Conservation (phyloP, 2,797 vertebrate genomes). For the Pristis pectinata region DNA sequence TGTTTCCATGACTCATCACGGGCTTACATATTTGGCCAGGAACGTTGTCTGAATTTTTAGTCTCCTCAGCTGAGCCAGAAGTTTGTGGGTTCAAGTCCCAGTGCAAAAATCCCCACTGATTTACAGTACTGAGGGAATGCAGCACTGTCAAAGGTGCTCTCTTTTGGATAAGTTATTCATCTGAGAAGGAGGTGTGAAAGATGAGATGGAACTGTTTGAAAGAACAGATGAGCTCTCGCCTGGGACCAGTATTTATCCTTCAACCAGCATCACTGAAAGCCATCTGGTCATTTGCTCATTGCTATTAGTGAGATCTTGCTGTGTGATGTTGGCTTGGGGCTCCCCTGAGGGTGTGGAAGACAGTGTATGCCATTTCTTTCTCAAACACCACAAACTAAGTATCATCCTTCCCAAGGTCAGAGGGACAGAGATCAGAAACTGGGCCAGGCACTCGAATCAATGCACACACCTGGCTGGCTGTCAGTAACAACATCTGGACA, state of each 20-base stretch:
- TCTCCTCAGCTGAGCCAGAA: not conserved
- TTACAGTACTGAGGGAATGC: not conserved
- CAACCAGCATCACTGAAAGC: not conserved
- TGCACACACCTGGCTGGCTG: slow-evolving; percentile 32
- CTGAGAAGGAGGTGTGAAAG: not conserved
- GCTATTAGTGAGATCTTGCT: not conserved
- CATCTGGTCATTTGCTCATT: not conserved
- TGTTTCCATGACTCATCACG: not conserved
- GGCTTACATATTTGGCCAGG: not conserved
- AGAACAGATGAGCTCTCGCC: not conserved
- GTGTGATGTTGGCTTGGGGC: not conserved
- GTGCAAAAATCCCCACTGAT: not conserved
- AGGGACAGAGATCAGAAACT: not conserved
- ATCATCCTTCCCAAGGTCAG: not conserved
- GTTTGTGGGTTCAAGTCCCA: not conserved
- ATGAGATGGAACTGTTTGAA: not conserved
- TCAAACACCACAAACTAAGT: not conserved
- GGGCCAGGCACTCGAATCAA: slow-evolving; percentile 45
- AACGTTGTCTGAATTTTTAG: not conserved
- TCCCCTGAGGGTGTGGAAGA: not conserved
- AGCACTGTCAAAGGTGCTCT: not conserved
- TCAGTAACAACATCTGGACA: slow-evolving; percentile 44
- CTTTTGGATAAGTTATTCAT: not conserved
- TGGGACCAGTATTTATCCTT: not conserved
- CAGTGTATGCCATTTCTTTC: not conserved